A percentile compares a stretch with the other conserved stretches of the same genome.
These are phyloP conservation scores for Serilophus lunatus DNA, from an alignment of 2,113 vertebrate species.

Conservation along the genomic window DNA sequence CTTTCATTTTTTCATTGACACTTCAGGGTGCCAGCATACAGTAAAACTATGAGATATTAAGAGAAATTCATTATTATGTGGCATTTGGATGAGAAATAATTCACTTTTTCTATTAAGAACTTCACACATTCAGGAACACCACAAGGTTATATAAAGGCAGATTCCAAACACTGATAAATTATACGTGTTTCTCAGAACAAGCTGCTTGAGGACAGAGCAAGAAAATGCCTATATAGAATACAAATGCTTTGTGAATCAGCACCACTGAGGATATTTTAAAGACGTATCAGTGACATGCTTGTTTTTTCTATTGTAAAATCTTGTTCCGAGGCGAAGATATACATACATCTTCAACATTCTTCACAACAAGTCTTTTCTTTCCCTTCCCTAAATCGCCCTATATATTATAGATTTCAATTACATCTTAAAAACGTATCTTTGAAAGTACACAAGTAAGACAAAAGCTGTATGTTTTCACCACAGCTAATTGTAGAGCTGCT, in stretches of 20 bases:
- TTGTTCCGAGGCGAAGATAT: neutral
- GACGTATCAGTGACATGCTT: neutral
- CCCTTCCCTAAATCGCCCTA: neutral
- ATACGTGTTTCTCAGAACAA: conserved; percentile 1
- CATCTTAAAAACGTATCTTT: neutral
- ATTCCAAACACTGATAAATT: conserved; percentile 47
- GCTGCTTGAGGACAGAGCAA: neutral
- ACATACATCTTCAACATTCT: neutral
- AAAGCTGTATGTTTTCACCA: neutral
- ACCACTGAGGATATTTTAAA: neutral
- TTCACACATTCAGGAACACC: neutral
- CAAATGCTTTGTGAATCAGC: neutral
- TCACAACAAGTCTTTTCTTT: neutral
- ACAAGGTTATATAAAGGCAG: conserved; percentile 24
- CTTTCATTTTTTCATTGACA: conserved; percentile 35
- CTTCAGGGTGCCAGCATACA: neutral
- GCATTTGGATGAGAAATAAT: conserved; percentile 39
- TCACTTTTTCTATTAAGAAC: conserved; percentile 60
- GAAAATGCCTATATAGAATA: neutral
- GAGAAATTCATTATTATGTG: conserved; percentile 26
- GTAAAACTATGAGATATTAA: conserved; percentile 22
- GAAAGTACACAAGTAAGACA: neutral
- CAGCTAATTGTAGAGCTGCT: neutral
- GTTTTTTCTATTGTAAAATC: neutral
- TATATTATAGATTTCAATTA: neutral